Evolutionary conservation across 1,140 invertebrate genomes (phyloP).

Genomic region (Elysia chlorotica): DNA sequence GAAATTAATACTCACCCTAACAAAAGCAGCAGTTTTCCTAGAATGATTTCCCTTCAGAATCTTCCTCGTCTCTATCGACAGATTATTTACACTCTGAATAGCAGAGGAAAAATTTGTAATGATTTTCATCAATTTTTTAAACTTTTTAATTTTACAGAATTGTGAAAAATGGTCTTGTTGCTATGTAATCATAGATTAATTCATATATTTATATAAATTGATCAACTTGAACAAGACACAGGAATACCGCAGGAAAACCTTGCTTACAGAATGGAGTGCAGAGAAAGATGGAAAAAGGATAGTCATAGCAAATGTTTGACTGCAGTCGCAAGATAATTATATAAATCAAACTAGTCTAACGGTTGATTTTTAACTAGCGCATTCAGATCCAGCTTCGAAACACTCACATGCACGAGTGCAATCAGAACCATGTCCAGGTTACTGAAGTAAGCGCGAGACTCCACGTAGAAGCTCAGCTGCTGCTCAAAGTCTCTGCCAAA

Average conservation of each 20-base stretch:
- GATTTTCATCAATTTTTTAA: no score
- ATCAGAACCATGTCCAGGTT: conserved; percentile 87
- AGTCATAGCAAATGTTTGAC: no score
- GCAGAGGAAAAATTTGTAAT: neutral
- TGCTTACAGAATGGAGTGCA: conserved; percentile 31
- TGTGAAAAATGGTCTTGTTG: no score
- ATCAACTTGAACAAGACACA: no score
- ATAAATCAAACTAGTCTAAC: no score
- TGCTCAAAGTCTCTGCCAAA: conserved; percentile 87
- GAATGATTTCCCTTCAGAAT: conserved; percentile 80
- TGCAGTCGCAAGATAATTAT: no score
- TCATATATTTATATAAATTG: no score
- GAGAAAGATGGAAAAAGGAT: neutral
- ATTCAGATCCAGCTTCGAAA: no score
- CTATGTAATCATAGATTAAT: no score
- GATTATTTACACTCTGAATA: conserved; percentile 70
- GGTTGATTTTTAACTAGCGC: no score
- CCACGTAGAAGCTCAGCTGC: conserved; percentile 91
- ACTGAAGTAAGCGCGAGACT: conserved; percentile 84
- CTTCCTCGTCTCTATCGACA: conserved; percentile 75
- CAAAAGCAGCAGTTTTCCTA: conserved; percentile 80
- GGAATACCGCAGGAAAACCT: no score
- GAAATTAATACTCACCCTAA: conserved; percentile 68
- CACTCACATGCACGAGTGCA: conserved; percentile 82
- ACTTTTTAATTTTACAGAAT: no score